Base-by-base conservation (phyloP, 1,140 invertebrate species). In the Rhyzopertha dominica region DNA sequence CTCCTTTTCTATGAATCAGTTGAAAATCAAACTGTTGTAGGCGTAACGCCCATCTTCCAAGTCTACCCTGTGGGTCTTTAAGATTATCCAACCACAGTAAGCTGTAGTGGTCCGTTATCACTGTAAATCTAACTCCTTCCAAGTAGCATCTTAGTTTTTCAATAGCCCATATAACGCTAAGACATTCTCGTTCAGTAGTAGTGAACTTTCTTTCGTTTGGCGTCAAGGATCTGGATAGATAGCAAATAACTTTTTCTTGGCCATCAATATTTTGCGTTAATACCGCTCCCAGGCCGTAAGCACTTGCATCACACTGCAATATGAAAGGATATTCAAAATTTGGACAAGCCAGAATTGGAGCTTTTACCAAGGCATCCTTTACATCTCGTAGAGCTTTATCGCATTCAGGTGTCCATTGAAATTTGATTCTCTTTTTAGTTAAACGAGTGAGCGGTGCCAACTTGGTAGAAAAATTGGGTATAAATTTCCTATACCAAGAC, bases 11-110 rank as follows among this genome's bases (percentile, higher is more conserved):
- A n/a, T n/a, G n/a, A n/a, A n/a, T n/a, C n/a, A n/a, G n/a, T n/a
- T n/a, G n/a, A n/a, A n/a, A n/a, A n/a, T 23, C 12, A 17, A 7
- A 41, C 38, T 4, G 72, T 55, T 9, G 64, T 2, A 74, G 32
- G 26, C 52, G 23, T n/a, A 72, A 13, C 14, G 46, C 32, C 71
- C 70, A 74, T 23, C 68, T 43, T 0, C 63, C 64, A 9, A 74
- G 41, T 31, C 70, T 23, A 29, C 61, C 62, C 0, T 42, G 58
- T 3, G 41, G 30, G 35, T 43, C 35, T 18, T 43, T 34, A 17
- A 36, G 20, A 9, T 12, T 16, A 24, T 36, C 12, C 8, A 43
- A 23, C 30, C 41, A 37, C 20, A 17, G 18, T 10, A 38, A n/a
- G 3, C 22, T 10, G 5, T 38, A 16, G 19, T 37, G 35, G 23